These are phyloP conservation scores for Octodon degus DNA, from an alignment of 2,113 vertebrate species.

Conservation along the genomic window DNA sequence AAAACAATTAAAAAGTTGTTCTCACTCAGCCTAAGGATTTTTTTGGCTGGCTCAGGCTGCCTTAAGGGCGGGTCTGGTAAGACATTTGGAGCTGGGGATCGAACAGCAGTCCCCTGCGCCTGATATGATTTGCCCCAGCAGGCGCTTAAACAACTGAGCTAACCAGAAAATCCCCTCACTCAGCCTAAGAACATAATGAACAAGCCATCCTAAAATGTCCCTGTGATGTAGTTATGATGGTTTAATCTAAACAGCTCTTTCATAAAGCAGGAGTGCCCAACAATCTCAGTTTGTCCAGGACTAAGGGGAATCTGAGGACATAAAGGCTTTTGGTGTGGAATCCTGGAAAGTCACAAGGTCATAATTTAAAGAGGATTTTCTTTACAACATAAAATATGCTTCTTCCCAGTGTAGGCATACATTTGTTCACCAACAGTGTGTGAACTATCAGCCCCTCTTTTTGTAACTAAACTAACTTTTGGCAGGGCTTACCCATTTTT, in stretches of 20 bases:
- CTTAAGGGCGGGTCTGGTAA: too few species aligned
- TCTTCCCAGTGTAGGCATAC: not conserved
- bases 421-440: not conserved
- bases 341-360: not conserved
- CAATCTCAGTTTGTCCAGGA: not conserved
- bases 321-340: not conserved
- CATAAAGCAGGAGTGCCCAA: not conserved
- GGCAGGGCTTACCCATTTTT: not conserved
- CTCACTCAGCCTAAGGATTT: not conserved
- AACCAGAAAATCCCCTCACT: not conserved
- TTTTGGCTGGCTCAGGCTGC: too few species aligned
- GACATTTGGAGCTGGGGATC: too few species aligned
- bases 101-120: too few species aligned
- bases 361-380: not conserved
- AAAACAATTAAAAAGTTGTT: not conserved
- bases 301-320: not conserved
- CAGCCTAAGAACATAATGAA: not conserved
- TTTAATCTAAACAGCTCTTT: not conserved
- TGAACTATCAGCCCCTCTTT: not conserved
- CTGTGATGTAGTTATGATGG: not conserved
- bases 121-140: too few species aligned
- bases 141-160: too few species aligned
- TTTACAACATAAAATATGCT: not conserved
- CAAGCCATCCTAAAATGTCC: not conserved
- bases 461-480: not conserved